A percentile compares a stretch with the other conserved stretches of the same genome.
Evolutionary conservation across 1,140 invertebrate species (phyloP).

Genomic region (Periplaneta americana): DNA sequence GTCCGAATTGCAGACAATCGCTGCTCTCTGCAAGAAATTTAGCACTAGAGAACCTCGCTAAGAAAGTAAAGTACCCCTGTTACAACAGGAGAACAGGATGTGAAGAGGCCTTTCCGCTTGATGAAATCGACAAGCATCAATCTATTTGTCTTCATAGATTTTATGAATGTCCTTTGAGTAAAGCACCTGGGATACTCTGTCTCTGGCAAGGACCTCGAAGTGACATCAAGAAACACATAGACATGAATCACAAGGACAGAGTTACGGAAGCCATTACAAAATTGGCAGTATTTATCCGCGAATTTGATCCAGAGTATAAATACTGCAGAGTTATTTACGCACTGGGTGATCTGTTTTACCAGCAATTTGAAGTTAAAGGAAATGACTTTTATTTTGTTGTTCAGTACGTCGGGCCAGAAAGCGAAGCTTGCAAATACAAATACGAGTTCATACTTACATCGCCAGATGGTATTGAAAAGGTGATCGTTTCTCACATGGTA

Average conservation of each 20-base stretch:
- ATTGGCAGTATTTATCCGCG: neutral
- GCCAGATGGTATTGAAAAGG: neutral
- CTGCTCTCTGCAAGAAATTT: conserved; percentile 66
- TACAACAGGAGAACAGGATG: neutral
- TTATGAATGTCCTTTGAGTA: neutral
- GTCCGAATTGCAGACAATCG: conserved; percentile 65
- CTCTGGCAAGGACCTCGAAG: neutral
- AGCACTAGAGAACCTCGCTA: conserved; percentile 57
- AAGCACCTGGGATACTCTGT: neutral
- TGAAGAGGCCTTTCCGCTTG: neutral
- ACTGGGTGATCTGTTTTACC: neutral
- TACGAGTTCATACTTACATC: neutral
- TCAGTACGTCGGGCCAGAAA: neutral
- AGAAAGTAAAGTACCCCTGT: conserved; percentile 31
- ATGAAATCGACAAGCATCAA: neutral
- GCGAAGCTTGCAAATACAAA: neutral
- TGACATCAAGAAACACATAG: neutral
- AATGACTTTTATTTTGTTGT: neutral
- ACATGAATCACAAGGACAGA: neutral
- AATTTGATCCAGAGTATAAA: neutral
- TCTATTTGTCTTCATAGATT: neutral
- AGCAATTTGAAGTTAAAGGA: neutral
- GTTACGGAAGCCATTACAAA: neutral
- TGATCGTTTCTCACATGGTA: neutral
- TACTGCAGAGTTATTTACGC: neutral